Evolutionary conservation across 2,888 invertebrate genomes (phyloP), one percentile per base, ranked within the genome.

Genomic region (Tipula vernalis): DNA sequence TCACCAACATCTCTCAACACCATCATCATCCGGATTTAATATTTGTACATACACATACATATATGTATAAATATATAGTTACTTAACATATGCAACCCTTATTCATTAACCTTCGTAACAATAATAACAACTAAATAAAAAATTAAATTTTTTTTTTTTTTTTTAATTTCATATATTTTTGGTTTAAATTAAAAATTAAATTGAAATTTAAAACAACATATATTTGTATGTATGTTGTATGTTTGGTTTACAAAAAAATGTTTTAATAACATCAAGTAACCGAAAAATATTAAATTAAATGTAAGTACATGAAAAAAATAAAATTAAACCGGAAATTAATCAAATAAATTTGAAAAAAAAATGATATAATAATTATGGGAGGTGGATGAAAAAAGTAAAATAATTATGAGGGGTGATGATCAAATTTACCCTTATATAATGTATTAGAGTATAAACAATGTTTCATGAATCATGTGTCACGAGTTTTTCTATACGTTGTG

Each of bases 281-380:
- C 71, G 71, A 71, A 71, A 71, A 71, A 71, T 71, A 71, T 71
- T 28, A 71, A 71, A 71, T 71, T 71, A 71, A 71, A 71, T 71
- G 71, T 71, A 71, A 71, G 71, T 71, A 71, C 71, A 71, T 28
- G 51, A 71, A 71, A 71, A 71, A 71, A 71, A 28, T 57, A 71
- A 71, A 71, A 71, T 71, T 71, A 71, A 71, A 71, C 71, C 71
- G 71, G 71, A 71, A 71, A 71, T 71, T 71, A 71, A 71, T 71
- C 71, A 71, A 71, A 71, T 71, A 71, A 71, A 71, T 71, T 71
- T 71, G 28, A 10, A 28, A 71, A 71, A 57, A 15, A 57, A 15
- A 57, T 57, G 5, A 57, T 57, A 8, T 57, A 57, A 57, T 57
- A 57, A 71, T 71, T 71, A 28, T 28, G 71, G 28, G 28, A 71